These are phyloP conservation scores for Oceanodroma tethys DNA, from an alignment of 2,113 vertebrate genomes.

Conservation along the genomic window DNA sequence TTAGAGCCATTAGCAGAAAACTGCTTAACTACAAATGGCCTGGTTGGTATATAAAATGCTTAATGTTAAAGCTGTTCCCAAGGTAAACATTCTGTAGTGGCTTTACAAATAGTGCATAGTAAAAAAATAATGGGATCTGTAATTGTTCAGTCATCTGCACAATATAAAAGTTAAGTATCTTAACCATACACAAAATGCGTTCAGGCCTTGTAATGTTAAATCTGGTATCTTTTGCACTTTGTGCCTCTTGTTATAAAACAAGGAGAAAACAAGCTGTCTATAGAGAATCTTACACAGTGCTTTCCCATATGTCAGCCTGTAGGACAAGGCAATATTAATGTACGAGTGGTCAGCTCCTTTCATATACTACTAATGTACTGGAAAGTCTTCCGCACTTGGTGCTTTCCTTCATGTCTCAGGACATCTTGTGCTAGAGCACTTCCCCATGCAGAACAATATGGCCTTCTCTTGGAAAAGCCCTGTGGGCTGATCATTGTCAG, in stretches of 20 bases:
- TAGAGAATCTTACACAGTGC: conserved; percentile 60
- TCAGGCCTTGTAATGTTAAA: background rate
- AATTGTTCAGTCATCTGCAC: background rate
- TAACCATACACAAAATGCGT: background rate
- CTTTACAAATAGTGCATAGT: conserved; percentile 17
- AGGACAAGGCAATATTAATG: conserved; percentile 75
- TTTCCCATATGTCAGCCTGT: conserved; percentile 81
- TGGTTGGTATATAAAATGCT: background rate
- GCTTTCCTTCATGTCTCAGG: conserved; percentile 76
- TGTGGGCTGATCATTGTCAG: conserved; percentile 82
- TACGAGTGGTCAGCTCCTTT: conserved; percentile 75
- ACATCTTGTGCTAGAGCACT: conserved; percentile 51
- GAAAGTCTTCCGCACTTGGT: conserved; percentile 82
- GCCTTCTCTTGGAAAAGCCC: conserved; percentile 81
- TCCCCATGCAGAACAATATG: conserved; percentile 72
- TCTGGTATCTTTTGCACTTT: background rate
- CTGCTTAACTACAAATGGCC: background rate
- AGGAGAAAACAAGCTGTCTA: conserved; percentile 68
- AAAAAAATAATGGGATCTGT: background rate
- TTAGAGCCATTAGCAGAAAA: conserved; percentile 21
- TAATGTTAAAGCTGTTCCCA: background rate
- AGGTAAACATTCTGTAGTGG: background rate
- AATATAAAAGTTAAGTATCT: background rate
- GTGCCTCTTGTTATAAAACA: background rate
- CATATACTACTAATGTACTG: conserved; percentile 90